Evolutionary conservation across 2,888 invertebrate species (phyloP).

Genomic region (Hirtodrosophila duncani): DNA sequence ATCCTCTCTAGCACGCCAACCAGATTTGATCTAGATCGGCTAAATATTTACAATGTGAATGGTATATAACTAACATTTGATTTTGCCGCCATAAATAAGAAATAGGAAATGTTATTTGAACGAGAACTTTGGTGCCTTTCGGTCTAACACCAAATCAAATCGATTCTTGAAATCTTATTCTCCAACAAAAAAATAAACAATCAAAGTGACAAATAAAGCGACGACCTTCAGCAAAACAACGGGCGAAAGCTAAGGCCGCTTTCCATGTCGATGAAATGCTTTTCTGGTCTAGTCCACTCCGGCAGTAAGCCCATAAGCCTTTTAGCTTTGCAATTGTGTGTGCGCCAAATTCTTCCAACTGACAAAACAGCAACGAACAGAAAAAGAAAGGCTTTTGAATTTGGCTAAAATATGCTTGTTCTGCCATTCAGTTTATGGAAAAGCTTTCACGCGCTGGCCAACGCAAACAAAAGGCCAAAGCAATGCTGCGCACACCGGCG

Average conservation of each 20-base stretch:
- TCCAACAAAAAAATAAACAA: constrained; percentile 5
- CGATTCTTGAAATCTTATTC: constrained; percentile 29
- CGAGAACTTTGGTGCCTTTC: constrained; percentile 13
- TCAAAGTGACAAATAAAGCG: constrained; percentile 12
- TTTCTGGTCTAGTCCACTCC: constrained; percentile 13
- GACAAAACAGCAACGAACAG: constrained; percentile 46
- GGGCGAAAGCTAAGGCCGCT: constrained; percentile 56
- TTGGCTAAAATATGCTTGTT: constrained; percentile 34
- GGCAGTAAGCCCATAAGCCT: constrained; percentile 59
- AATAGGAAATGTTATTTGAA: no score
- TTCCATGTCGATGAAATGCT: constrained; percentile 15
- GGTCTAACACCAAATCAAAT: constrained; percentile 24
- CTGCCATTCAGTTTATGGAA: constrained; percentile 26
- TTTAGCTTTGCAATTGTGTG: constrained; percentile 65
- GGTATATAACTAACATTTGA: no score
- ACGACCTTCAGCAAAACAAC: constrained; percentile 56
- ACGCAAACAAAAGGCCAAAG: constrained; percentile 35
- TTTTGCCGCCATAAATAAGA: no score
- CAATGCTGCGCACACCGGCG: neutral
- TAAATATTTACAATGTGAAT: no score
- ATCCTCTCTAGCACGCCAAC: no score
- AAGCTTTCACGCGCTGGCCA: constrained; percentile 56
- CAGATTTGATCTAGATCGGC: no score
- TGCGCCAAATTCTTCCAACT: constrained; percentile 61
- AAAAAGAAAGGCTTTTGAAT: constrained; percentile 64